phyloP scores from a whole-genome alignment of 2,888 invertebrate species.

The Hololepta plana region DNA sequence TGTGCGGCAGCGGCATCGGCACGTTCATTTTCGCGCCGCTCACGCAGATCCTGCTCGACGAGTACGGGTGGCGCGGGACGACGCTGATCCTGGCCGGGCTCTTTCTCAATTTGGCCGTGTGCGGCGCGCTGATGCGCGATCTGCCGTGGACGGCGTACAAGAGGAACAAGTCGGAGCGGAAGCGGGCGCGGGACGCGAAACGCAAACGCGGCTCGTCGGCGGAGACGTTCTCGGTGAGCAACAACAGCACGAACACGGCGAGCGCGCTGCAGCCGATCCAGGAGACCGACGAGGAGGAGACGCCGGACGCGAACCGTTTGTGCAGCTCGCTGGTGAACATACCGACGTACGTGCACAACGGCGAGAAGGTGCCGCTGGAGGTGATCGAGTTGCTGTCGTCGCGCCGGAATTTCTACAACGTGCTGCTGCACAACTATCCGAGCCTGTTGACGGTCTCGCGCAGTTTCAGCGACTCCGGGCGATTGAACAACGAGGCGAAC shows the following conservation, averaged over 20 bases:
- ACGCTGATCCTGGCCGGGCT: conserved; percentile 64
- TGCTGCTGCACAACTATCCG: conserved; percentile 57
- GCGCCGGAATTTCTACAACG: conserved; percentile 49
- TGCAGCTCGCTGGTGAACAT: conserved; percentile 69
- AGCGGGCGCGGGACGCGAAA: conserved; percentile 38
- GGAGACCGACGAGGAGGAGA: conserved; percentile 22
- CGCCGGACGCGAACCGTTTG: conserved; percentile 28
- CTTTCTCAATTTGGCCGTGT: conserved; percentile 65
- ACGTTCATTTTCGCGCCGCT: conserved; percentile 75
- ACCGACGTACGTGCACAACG: conserved; percentile 65
- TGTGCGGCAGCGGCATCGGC: conserved; percentile 76
- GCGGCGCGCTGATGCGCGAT: conserved; percentile 67
- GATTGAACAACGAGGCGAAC: conserved; percentile 28
- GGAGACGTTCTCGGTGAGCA: conserved; percentile 51
- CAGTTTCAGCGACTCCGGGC: conserved; percentile 51
- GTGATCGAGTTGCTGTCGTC: conserved; percentile 54
- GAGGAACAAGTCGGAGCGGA: conserved; percentile 43
- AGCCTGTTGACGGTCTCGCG: conserved; percentile 50
- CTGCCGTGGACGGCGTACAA: conserved; percentile 47
- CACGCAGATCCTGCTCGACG: conserved; percentile 50
- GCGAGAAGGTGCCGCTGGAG: conserved; percentile 60
- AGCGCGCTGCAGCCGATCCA: conserved; percentile 33
- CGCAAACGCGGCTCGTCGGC: conserved; percentile 38
- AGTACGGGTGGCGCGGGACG: conserved; percentile 72
- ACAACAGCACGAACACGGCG: conserved; percentile 46